Evolutionary conservation across 1,140 invertebrate species (phyloP).

Genomic region (Polyergus mexicanus): DNA sequence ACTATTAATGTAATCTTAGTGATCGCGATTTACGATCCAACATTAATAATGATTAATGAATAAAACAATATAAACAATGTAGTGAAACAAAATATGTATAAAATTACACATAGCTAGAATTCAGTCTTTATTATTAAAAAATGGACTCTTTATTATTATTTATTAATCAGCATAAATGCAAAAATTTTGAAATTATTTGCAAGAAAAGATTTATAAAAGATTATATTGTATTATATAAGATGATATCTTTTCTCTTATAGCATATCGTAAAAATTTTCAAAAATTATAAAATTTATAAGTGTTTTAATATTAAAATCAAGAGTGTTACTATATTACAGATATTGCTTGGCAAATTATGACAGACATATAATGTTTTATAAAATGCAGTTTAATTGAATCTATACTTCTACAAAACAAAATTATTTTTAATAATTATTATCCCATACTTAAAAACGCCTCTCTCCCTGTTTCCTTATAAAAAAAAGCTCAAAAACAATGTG

Average conservation of each 20-base stretch:
- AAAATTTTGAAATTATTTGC: constrained; percentile 13
- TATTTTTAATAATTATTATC: constrained; percentile 2
- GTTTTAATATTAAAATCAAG: background rate
- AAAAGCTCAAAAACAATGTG: no score
- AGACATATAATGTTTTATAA: background rate
- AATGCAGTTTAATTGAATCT: background rate
- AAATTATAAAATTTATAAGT: background rate
- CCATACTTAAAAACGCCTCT: no score
- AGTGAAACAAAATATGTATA: background rate
- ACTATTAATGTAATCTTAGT: constrained; percentile 39
- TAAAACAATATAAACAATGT: background rate
- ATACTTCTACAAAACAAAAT: background rate
- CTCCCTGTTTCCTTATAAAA: no score
- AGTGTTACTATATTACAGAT: background rate
- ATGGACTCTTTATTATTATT: background rate
- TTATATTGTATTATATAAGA: background rate
- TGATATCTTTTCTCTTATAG: background rate
- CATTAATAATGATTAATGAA: constrained; percentile 17
- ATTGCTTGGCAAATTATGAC: background rate
- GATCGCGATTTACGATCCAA: constrained; percentile 15
- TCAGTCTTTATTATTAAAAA: constrained; percentile 16
- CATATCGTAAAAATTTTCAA: background rate
- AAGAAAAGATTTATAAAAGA: background rate
- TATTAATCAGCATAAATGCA: background rate
- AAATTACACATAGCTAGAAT: background rate